Evolutionary conservation across 2,888 invertebrate genomes (phyloP).

Genomic region (Gymnocheta viridis): DNA sequence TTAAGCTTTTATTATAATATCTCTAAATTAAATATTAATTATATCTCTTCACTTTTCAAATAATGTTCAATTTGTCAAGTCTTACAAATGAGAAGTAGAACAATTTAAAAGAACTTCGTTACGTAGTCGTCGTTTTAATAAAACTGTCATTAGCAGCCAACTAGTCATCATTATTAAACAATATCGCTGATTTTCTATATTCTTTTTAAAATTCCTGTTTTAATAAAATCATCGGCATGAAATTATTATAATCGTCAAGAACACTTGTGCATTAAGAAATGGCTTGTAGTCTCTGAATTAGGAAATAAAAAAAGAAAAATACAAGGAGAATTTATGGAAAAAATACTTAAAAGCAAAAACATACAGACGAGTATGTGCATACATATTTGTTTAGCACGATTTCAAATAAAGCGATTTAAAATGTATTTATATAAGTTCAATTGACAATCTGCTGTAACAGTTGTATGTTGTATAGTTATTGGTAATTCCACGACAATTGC

Average conservation of each 20-base stretch:
- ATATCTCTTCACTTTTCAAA: background rate
- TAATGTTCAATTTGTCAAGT: constrained; percentile 15
- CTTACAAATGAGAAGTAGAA: background rate
- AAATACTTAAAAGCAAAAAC: background rate
- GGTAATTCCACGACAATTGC: no score
- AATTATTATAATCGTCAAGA: constrained; percentile 33
- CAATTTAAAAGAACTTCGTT: background rate
- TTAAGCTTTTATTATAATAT: no score
- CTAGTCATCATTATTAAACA: background rate
- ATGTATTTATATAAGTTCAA: no score
- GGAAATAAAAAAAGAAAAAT: background rate
- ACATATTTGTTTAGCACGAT: background rate
- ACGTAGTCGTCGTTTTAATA: constrained; percentile 3
- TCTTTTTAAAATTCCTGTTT: background rate
- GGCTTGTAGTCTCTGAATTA: background rate
- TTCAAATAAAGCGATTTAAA: background rate
- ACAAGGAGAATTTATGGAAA: background rate
- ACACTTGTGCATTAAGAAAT: constrained; percentile 31
- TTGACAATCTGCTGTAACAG: no score
- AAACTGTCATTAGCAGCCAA: constrained; percentile 50
- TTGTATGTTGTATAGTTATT: no score
- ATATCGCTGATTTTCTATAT: background rate
- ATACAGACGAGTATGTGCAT: no score
- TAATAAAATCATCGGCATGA: constrained; percentile 27
- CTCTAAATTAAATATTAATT: background rate